Evolutionary conservation across 2,888 invertebrate genomes (phyloP).

Genomic region (Ceratothoa steindachneri): DNA sequence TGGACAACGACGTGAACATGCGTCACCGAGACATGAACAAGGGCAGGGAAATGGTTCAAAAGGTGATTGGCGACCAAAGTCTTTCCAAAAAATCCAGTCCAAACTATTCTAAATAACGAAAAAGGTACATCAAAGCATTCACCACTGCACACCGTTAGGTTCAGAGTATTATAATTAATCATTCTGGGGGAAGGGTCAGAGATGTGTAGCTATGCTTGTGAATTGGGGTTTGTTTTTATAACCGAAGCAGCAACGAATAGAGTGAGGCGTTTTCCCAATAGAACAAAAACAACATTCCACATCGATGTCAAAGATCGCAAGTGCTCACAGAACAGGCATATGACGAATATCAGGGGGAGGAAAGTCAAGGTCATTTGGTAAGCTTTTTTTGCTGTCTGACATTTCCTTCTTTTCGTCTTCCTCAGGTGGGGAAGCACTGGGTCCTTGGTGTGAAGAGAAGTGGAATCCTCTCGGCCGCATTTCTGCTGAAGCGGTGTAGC

Average conservation of each 20-base stretch:
- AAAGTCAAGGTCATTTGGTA: slow-evolving; percentile 4
- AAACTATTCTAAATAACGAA: neutral
- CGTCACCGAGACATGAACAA: slow-evolving; percentile 5
- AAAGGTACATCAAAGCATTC: neutral
- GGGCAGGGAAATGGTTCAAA: neutral
- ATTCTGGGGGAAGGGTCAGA: neutral
- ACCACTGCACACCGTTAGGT: neutral
- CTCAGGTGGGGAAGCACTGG: neutral
- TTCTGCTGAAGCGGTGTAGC: neutral
- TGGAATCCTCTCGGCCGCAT: neutral
- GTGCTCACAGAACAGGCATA: slow-evolving; percentile 10
- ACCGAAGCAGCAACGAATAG: too few relatives aligned
- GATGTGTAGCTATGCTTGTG: neutral
- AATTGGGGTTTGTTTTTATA: neutral
- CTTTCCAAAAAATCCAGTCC: neutral
- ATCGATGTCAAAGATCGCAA: slow-evolving; percentile 2
- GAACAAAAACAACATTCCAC: slow-evolving; percentile 10
- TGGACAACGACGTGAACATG: slow-evolving; percentile 7
- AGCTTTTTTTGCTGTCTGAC: slow-evolving; percentile 5
- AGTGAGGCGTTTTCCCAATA: too few relatives aligned
- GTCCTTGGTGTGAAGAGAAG: neutral
- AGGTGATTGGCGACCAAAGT: neutral
- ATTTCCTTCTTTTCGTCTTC: neutral
- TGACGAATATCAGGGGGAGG: slow-evolving; percentile 5
- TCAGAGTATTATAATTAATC: too few relatives aligned